Base-by-base conservation (phyloP, 2,888 invertebrate genomes). In the Sphaerophoria rueppellii region DNA sequence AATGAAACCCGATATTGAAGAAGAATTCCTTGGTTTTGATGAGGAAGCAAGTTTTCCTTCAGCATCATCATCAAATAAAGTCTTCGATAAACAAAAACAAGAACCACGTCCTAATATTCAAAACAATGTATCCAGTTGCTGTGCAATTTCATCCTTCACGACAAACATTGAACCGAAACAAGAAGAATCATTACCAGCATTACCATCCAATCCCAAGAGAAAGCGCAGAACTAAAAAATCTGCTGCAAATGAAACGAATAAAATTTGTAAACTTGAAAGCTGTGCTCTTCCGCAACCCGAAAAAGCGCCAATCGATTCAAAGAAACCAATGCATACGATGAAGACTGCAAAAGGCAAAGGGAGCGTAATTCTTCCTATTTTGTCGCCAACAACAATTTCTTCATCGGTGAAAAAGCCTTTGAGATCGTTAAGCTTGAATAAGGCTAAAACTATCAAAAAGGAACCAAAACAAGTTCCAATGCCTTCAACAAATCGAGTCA, bases 41-140 rank as follows among this genome's bases (percentile, higher is more conserved):
- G 35, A 48, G 6, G 37, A 63, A 46, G 24, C 52, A 14, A 70
- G 74, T 11, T 16, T 16, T 1, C 16, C 16, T 35, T 4, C 43
- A 24, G 24, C 24, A 4, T 9, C 14, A 34, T 5, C 16, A 6
- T 48, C 50, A 24, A 14, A 40, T n/a, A 65, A 60, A n/a, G 54
- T 82, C 7, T 82, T 82, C 40, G 78, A 74, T 34, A 78, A 74
- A n/a, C 82, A 79, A 48, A 60, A 60, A 46, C 7, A 54, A 9
- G 73, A 70, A 48, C 57, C 57, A 5, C 0, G 2, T 11, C 43
- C 4, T 9, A 12, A 43, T 11, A 43, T 9, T 43, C 43, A 9
- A 9, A 9, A 4, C 12, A 7, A 12, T 11, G 43, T 43, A 7
- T 40, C 40, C 1, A 12, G 43, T 43, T 11, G 6, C 11, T 4